These are phyloP conservation scores for Pavo muticus DNA, from an alignment of 2,113 vertebrate species.

Conservation along the genomic window DNA sequence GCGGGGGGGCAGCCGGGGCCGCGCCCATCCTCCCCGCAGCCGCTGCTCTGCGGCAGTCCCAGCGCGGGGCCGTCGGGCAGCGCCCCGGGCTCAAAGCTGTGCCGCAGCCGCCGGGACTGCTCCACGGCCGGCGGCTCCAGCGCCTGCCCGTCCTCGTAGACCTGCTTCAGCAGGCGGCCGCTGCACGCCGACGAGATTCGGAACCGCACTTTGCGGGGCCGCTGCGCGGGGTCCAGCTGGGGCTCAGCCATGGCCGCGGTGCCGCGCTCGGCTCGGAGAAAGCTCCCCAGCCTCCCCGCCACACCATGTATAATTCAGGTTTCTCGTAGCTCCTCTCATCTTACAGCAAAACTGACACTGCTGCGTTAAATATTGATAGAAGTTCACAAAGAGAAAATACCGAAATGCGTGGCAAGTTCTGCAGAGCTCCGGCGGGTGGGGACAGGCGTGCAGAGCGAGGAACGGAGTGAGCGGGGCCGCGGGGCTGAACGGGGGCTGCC, in stretches of 20 bases:
- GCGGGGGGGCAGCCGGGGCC: too few species aligned
- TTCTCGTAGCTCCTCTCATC: constrained; percentile 62
- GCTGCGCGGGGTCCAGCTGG: constrained; percentile 78
- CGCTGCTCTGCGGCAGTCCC: too few species aligned
- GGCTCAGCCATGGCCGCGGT: constrained; percentile 84
- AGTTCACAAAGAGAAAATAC: constrained; percentile 58
- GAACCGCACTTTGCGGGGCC: constrained; percentile 93
- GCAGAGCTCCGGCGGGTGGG: not conserved
- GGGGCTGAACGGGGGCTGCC: too few species aligned
- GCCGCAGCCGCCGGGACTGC: constrained; percentile 86
- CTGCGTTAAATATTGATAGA: constrained; percentile 80
- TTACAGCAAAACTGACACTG: constrained; percentile 80
- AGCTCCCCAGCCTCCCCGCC: constrained; percentile 27
- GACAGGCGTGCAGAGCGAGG: not conserved
- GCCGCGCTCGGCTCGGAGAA: constrained; percentile 17
- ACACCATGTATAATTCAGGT: constrained; percentile 77
- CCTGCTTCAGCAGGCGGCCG: constrained; percentile 93
- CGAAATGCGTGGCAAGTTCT: not conserved
- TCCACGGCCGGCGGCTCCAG: constrained; percentile 90
- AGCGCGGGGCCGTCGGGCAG: not conserved
- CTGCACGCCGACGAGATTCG: constrained; percentile 94
- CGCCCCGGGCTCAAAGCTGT: constrained; percentile 79
- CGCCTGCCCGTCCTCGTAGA: constrained; percentile 95
- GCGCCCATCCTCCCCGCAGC: too few species aligned
- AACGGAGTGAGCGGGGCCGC: not conserved